phyloP scores from a whole-genome alignment of 2,113 vertebrate species.

The Tautogolabrus adspersus region DNA sequence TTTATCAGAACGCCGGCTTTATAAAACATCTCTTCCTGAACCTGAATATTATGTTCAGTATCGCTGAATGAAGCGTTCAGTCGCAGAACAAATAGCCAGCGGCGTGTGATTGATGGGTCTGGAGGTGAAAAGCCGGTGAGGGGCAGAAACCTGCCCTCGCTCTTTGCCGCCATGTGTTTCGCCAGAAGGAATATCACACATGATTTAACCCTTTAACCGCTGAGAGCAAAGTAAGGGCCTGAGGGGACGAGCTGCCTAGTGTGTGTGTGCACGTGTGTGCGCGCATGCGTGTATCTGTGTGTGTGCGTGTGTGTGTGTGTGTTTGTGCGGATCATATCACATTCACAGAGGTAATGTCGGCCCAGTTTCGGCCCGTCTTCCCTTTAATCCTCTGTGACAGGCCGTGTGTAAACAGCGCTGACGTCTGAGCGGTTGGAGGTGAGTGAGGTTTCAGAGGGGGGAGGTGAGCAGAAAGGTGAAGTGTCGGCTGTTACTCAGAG shows the following conservation, averaged over 20 bases:
- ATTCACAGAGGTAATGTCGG: slow-evolving; percentile 29
- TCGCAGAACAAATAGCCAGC: slow-evolving; percentile 18
- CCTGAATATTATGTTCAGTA: background rate
- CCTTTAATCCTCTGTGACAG: slow-evolving; percentile 55
- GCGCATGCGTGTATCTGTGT: slow-evolving; percentile 1
- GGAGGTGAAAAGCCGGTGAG: slow-evolving; percentile 19
- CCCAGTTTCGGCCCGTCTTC: background rate
- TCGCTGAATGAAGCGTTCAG: slow-evolving; percentile 11
- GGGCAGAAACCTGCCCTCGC: slow-evolving; percentile 3
- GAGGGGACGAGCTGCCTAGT: background rate
- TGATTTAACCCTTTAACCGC: slow-evolving; percentile 48
- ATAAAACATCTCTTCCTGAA: background rate
- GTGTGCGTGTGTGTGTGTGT: background rate
- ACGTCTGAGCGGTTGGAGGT: slow-evolving; percentile 9
- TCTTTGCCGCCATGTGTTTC: slow-evolving; percentile 53
- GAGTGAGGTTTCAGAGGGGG: slow-evolving; percentile 24
- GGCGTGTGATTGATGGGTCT: slow-evolving; percentile 22
- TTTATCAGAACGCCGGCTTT: background rate
- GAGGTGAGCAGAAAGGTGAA: slow-evolving; percentile 28
- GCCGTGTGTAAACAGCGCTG: slow-evolving; percentile 39
- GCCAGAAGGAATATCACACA: slow-evolving; percentile 50
- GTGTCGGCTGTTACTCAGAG: slow-evolving; percentile 1
- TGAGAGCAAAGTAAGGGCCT: slow-evolving; percentile 12
- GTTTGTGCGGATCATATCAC: slow-evolving; percentile 25
- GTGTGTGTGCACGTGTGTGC: background rate